phyloP scores from a whole-genome alignment of 2,888 invertebrate genomes.

The Chironomus riparius region DNA sequence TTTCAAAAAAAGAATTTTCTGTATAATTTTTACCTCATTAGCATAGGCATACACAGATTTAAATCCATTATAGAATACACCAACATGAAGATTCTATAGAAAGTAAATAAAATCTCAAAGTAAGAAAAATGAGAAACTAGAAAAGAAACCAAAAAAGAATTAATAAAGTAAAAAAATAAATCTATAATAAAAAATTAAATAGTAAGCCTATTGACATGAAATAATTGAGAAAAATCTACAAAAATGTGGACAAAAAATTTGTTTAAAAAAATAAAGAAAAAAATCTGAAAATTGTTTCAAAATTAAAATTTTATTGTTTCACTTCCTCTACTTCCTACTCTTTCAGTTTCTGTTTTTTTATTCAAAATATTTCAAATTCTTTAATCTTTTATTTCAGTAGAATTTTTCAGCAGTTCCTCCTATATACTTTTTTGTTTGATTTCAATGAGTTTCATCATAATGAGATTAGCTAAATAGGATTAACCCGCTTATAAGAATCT shows the following conservation, averaged over 20 bases:
- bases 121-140: too few relatives aligned
- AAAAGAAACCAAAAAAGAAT: neutral
- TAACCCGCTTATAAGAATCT: slow-evolving; percentile 4
- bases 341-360: too few relatives aligned
- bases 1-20: neutral
- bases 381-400: neutral
- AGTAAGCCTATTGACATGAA: neutral
- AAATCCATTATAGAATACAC: neutral
- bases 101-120: neutral
- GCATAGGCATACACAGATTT: neutral
- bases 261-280: neutral
- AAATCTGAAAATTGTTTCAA: slow-evolving; percentile 5
- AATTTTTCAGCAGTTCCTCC: neutral
- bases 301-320: neutral
- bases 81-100: neutral
- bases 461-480: slow-evolving; percentile 16
- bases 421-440: neutral
- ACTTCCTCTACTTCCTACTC: neutral
- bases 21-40: slow-evolving; percentile 7
- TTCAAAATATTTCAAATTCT: too few relatives aligned
- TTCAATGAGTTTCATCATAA: neutral
- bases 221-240: neutral
- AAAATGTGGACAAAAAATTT: neutral
- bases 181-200: neutral
- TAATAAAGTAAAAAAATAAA: neutral